phyloP scores from a whole-genome alignment of 2,888 invertebrate species.

The Diloba caeruleocephala region DNA sequence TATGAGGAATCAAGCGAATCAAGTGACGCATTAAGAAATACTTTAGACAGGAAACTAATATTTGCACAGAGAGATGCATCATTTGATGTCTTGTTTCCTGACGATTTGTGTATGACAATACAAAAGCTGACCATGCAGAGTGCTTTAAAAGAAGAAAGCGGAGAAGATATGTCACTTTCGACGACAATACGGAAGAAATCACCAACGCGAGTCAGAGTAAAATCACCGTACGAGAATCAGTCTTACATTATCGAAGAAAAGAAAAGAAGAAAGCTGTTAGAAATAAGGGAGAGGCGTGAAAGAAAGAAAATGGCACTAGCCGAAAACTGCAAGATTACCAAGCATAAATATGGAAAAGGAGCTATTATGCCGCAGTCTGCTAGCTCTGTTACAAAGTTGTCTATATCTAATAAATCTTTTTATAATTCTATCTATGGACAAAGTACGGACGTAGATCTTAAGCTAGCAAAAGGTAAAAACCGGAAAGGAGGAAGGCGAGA shows the following conservation, averaged over 20 bases:
- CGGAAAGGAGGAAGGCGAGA: slow-evolving; percentile 54
- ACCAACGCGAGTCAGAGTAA: slow-evolving; percentile 70
- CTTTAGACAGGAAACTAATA: slow-evolving; percentile 30
- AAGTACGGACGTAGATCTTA: slow-evolving; percentile 52
- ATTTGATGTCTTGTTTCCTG: slow-evolving; percentile 53
- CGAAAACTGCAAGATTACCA: slow-evolving; percentile 74
- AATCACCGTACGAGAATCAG: slow-evolving; percentile 83
- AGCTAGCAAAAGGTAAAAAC: slow-evolving; percentile 51
- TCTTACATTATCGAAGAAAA: slow-evolving; percentile 76
- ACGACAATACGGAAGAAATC: slow-evolving; percentile 67
- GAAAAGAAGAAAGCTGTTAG: slow-evolving; percentile 76
- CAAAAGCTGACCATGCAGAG: slow-evolving; percentile 67
- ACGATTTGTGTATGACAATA: slow-evolving; percentile 68
- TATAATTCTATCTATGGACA: slow-evolving; percentile 84
- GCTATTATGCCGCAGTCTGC: slow-evolving; percentile 72
- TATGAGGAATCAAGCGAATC: slow-evolving; percentile 48
- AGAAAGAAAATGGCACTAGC: slow-evolving; percentile 73
- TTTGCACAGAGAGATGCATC: slow-evolving; percentile 52
- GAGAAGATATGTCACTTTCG: slow-evolving; percentile 55
- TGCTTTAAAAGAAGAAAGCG: slow-evolving; percentile 70
- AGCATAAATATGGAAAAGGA: slow-evolving; percentile 70
- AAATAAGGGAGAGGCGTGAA: slow-evolving; percentile 79
- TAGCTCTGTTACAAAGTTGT: slow-evolving; percentile 81
- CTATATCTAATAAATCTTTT: slow-evolving; percentile 83
- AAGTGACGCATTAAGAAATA: slow-evolving; percentile 44